Evolutionary conservation across 1,140 invertebrate genomes (phyloP), one percentile per base, ranked within the genome.

Genomic region (Caenorhabditis inopinata): DNA sequence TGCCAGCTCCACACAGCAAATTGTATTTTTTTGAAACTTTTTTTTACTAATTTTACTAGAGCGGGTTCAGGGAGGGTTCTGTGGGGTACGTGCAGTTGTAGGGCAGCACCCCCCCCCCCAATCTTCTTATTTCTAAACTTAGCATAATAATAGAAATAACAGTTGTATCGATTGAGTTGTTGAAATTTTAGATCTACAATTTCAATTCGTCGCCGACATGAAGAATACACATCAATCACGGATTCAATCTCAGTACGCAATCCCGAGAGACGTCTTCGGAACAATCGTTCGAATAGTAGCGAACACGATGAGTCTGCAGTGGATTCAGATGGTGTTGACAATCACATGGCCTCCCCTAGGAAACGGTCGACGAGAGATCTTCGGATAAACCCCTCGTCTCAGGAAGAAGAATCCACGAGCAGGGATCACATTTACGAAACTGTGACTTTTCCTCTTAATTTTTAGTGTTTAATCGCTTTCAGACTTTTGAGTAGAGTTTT

Each of bases 291-390:
- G 32, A 38, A 68, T 21, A 68, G 58, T 42, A 68, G 58, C 23
- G 58, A 38, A 12, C 29, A 68, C n/a, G 32, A 68, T 9, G 58
- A 38, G 23, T 68, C 58, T 2, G 32, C 29, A 3, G 2, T 68
- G 7, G 32, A 68, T 68, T 68, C 58, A 9, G 58, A 68, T 35
- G 58, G 32, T 6, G 58, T n/a, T 18, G 58, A 38, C 5, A 68
- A 38, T 38, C 9, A 11, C 6, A 68, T 42, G 0, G 3, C 58
- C 3, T 68, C 58, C 7, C 58, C 58, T 2, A 68, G 58, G 27
- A 68, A 68, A 21, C 58, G 58, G 16, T 68, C 58, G 11, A 68
- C 58, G 7, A 68, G 58, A 68, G 58, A 68, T 68, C 58, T 68
- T 38, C 58, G 58, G 23, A 68, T 68, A 18, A 68, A 12, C 11